Base-by-base conservation (phyloP, 1,140 invertebrate species). In the Helicoverpa armigera region DNA sequence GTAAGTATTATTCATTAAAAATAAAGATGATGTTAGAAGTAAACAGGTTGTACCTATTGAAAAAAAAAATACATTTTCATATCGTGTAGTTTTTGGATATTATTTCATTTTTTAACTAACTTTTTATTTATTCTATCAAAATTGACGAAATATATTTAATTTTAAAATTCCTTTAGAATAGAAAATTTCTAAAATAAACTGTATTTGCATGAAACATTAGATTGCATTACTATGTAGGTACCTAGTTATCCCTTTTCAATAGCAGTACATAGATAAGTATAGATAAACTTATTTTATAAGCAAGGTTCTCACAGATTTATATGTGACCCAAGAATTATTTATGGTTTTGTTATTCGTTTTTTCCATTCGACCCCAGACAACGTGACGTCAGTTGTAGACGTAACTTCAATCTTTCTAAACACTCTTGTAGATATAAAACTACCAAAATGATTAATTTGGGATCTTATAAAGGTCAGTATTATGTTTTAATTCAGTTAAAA, bases 311-410 rank as follows among this genome's bases (percentile, higher is more conserved):
- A 51, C 29, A 79, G 82, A 83, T 83, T 83, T 83, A 83, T 83
- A 79, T 79, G 56, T 69, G 61, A 58, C 23, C 51, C 65, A 67
- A 65, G 56, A 81, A 53, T 77, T 79, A 83, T 83, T 83, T 83
- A 83, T 83, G 72, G 70, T 56, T 12, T 11, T 83, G 82, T 83
- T 83, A 79, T 83, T 81, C 79, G 76, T 75, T 73, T 79, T 79
- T 79, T 75, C 54, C 56, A 50, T 43, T 60, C n/a, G 35, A 31
- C 13, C 53, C 72, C 72, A 75, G 72, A 75, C 72, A 75, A 18
- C 12, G 56, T 75, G 72, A 75, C 72, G 72, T 75, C 12, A 13
- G 31, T 3, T 16, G 14, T 14, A 16, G 54, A 31, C 31, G 54
- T 29, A 73, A 73, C 72, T 75, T 61, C 61, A 56, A 75, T 56